phyloP scores from a whole-genome alignment of 2,888 invertebrate species.

The Stratiomys singularior region DNA sequence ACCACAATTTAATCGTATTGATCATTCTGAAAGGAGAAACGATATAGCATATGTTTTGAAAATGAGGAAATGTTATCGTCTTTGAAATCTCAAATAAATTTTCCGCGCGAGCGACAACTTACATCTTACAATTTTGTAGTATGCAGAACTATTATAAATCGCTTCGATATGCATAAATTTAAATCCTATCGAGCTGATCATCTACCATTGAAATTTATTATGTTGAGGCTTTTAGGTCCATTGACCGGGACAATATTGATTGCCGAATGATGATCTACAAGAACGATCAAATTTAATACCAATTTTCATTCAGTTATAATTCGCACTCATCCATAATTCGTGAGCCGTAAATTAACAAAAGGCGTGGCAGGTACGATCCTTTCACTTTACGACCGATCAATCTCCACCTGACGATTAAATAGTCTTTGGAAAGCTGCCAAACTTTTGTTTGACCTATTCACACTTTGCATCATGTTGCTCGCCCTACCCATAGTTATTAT shows the following conservation, averaged over 20 bases:
- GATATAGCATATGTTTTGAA: too few relatives aligned
- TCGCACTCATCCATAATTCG: not conserved
- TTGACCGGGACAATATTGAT: constrained; percentile 4
- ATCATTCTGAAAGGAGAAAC: too few relatives aligned
- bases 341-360: constrained; percentile 12
- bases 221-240: not conserved
- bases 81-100: too few relatives aligned
- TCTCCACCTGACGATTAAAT: not conserved
- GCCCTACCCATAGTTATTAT: not conserved
- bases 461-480: not conserved
- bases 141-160: too few relatives aligned
- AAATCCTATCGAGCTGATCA: too few relatives aligned
- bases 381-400: constrained; percentile 11
- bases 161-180: too few relatives aligned
- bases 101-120: too few relatives aligned
- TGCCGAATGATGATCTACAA: not conserved
- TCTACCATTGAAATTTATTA: too few relatives aligned
- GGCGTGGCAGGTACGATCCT: not conserved
- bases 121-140: too few relatives aligned
- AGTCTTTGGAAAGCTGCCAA: constrained; percentile 2
- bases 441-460: constrained; percentile 8
- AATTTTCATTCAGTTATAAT: not conserved
- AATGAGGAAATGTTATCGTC: too few relatives aligned
- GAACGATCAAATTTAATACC: not conserved
- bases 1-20: too few relatives aligned